Evolutionary conservation across 2,888 invertebrate genomes (phyloP), one percentile per base, ranked within the genome.

Genomic region (Caenorhabditis panamensis): DNA sequence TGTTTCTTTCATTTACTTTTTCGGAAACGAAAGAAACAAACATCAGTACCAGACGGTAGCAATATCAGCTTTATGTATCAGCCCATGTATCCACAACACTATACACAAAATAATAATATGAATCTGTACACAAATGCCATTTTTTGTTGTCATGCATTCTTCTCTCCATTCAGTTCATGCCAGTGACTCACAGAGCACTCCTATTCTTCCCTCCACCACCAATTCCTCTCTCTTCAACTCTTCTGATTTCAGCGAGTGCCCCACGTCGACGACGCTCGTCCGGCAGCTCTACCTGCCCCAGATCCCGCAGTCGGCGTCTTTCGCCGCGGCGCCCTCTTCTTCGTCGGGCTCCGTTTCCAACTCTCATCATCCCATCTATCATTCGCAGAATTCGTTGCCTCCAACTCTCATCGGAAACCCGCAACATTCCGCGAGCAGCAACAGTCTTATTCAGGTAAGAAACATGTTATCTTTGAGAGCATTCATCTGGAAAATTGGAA

Each of bases 291-390:
- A 73, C 49, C 67, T 80, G 8, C 80, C 80, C 4, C 71, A 71
- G 47, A 67, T 80, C 31, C 75, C 76, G 24, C 75, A 75, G 51
- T 80, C 80, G 54, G 80, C 80, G 63, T 80, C 80, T 1, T 80
- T 80, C 56, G 80, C 76, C 54, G 80, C 76, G 9, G 71, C 76
- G 56, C 76, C 68, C 16, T 37, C 67, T 9, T 79, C 79, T 8
- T 79, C 69, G 6, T 79, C 72, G 0, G 62, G 67, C 44, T 69
- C 62, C n/a, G 44, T 28, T 3, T 58, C 62, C 22, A 61, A 66
- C 49, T 31, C 31, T 9, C 59, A 58, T 26, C 73, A 73, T 59
- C 73, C 73, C 28, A 41, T 73, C 13, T 73, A 73, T 36, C 73
- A 73, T 44, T 73, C 73, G 20, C 73, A 73, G 28, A 73, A 73